Evolutionary conservation across 1,140 invertebrate species (phyloP).

Genomic region (Radopholus similis): DNA sequence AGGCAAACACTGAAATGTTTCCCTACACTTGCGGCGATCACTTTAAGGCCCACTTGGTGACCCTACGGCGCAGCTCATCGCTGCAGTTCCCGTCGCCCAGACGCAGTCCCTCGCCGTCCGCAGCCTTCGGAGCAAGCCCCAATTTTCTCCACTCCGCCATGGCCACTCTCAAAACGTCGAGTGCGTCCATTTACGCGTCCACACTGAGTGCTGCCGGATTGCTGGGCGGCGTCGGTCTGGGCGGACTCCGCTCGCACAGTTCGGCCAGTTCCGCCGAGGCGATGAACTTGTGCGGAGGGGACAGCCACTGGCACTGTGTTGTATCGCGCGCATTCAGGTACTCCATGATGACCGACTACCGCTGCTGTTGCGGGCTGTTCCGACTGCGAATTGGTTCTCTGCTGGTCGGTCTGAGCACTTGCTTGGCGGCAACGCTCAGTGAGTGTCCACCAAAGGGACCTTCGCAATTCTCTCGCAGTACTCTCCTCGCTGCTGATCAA

Average conservation of each 20-base stretch:
- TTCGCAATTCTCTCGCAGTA: background rate
- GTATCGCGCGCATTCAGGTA: background rate
- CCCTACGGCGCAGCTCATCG: background rate
- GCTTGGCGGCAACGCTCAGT: background rate
- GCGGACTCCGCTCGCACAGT: background rate
- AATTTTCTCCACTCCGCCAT: slow-evolving; percentile 13
- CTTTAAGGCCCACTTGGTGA: too few species aligned
- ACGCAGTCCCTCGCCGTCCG: too few species aligned
- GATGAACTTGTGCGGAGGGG: background rate
- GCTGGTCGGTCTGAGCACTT: background rate
- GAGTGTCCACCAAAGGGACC: background rate
- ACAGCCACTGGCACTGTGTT: background rate
- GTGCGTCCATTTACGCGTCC: slow-evolving; percentile 18
- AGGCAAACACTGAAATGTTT: too few species aligned
- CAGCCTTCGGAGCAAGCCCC: too few species aligned
- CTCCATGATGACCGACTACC: slow-evolving; percentile 2
- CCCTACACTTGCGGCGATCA: too few species aligned
- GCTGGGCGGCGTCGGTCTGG: background rate
- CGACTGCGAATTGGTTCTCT: background rate
- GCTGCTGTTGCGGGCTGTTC: slow-evolving; percentile 2
- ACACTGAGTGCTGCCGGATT: slow-evolving; percentile 15
- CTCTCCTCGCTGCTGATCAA: slow-evolving; percentile 5
- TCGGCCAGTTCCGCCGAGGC: slow-evolving; percentile 2
- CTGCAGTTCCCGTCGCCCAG: background rate
- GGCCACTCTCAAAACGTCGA: slow-evolving; percentile 5